Evolutionary conservation across 2,888 invertebrate species (phyloP), one percentile per base, ranked within the genome.

Genomic region (Coleophora flavipennella): DNA sequence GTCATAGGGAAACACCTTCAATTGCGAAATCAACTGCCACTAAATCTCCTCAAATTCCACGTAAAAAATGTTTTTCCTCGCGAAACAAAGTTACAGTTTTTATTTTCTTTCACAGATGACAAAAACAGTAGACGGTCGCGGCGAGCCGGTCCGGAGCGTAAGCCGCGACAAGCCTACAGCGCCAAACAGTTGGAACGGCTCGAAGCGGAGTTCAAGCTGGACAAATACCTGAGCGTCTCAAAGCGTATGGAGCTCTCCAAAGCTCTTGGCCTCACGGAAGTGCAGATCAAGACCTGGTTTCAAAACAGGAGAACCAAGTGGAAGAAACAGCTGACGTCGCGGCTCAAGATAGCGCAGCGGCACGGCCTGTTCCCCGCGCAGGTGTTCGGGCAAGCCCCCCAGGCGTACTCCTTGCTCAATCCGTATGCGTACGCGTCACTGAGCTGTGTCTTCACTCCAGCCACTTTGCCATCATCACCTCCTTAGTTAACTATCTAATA

Each of bases 231-330:
- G 39, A 97, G 96, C 72, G 97, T 98, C 1, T 95, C 94, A 59
- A 98, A 97, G 70, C 86, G 98, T 39, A 92, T 96, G 91, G 96
- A 97, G 57, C 84, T 98, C 3, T 96, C 97, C 1, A 94, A 95
- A 69, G 91, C 92, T 0, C 74, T 98, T 27, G 92, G 90, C 50
- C 85, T 97, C 33, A 96, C 96, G 0, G 97, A 97, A 78, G 96
- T 96, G 0, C 97, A 97, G 79, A 96, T 97, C 51, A 97, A 97
- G 70, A 97, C 97, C 0, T 97, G 97, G 97, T 97, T 97, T 67
- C 96, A 96, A 74, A 96, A 97, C 67, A 87, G 97, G 42, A 86
- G 97, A 45, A 98, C 97, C 0, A 97, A 98, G 68, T 97, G 97
- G 97, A 97, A 98, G 79, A 98, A 98, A 59, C 97, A 98, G 63